Conservation (phyloP, 2,113 vertebrate species). For the Romanogobio albipinnatus region DNA sequence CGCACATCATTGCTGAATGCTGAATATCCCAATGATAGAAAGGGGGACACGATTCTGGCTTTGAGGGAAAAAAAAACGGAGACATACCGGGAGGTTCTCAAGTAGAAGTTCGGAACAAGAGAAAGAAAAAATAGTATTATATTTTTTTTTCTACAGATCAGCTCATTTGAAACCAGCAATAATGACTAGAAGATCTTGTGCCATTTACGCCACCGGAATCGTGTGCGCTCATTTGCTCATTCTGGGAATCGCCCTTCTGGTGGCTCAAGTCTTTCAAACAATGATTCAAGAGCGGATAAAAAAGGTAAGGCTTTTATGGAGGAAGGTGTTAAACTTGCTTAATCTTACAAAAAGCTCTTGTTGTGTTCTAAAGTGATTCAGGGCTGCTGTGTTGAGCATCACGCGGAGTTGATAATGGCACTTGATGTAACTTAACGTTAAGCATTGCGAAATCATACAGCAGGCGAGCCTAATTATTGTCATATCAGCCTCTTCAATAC, state of each 20-base stretch:
- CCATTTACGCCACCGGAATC: slow-evolving; percentile 80
- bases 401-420: background rate
- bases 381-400: background rate
- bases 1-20: background rate
- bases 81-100: background rate
- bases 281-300: slow-evolving; percentile 78
- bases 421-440: background rate
- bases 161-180: slow-evolving; percentile 36
- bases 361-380: background rate
- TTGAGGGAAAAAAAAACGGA: background rate
- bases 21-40: background rate
- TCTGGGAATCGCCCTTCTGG: slow-evolving; percentile 77
- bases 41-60: background rate
- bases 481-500: background rate
- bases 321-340: background rate
- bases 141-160: background rate
- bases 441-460: background rate
- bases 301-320: slow-evolving; percentile 67
- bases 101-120: background rate
- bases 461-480: background rate
- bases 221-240: slow-evolving; percentile 79
- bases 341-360: background rate
- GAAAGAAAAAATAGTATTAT: background rate
- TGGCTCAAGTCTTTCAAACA: slow-evolving; percentile 82
- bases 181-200: slow-evolving; percentile 79